A percentile compares a stretch with the other conserved stretches of the same genome.
phyloP scores from a whole-genome alignment of 2,888 invertebrate genomes.

The Polymixis lichenea region DNA sequence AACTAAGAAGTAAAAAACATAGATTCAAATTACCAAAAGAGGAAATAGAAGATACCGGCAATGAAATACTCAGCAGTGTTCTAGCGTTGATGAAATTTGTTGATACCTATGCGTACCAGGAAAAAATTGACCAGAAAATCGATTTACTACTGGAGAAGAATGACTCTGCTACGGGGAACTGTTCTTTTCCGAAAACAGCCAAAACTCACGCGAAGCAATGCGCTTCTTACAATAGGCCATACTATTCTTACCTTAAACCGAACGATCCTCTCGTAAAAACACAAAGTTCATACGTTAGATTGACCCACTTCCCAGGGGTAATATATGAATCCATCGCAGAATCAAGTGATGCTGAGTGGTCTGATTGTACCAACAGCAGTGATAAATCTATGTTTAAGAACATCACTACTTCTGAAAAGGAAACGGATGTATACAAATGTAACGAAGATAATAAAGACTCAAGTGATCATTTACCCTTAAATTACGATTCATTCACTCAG shows the following conservation, averaged over 20 bases:
- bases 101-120: conserved; percentile 69
- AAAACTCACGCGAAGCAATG: background rate
- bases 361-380: background rate
- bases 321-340: background rate
- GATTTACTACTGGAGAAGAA: background rate
- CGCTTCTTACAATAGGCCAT: conserved; percentile 8
- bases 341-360: background rate
- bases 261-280: background rate
- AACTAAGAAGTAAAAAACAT: conserved; percentile 82
- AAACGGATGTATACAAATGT: background rate
- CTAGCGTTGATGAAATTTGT: conserved; percentile 83
- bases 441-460: background rate
- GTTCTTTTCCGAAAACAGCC: background rate
- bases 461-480: background rate
- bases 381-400: background rate
- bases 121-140: conserved; percentile 18
- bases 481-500: conserved; percentile 3
- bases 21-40: conserved; percentile 82
- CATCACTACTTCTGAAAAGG: background rate
- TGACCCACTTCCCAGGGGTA: background rate
- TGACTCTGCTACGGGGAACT: background rate
- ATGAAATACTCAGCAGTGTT: conserved; percentile 80
- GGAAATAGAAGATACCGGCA: conserved; percentile 82
- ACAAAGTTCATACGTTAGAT: conserved; percentile 23
- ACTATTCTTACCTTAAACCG: conserved; percentile 14